A percentile compares a stretch with the other conserved stretches of the same genome.
Evolutionary conservation across 2,113 vertebrate species (phyloP).

Genomic region (Hiodon alosoides): DNA sequence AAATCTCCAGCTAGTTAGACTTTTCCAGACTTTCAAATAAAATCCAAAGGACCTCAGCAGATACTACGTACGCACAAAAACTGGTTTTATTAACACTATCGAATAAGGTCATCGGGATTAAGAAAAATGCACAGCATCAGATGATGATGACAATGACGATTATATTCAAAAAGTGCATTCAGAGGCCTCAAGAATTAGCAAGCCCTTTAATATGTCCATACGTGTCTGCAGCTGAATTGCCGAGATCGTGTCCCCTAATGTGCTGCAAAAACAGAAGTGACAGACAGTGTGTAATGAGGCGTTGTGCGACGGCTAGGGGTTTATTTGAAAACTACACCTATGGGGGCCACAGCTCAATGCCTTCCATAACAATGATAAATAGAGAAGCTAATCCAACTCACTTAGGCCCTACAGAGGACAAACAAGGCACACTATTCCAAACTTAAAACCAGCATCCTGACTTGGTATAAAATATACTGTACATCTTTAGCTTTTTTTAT

Average conservation of each 20-base stretch:
- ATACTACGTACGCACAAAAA: too few relatives aligned
- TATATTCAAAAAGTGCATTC: neutral
- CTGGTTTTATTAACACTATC: too few relatives aligned
- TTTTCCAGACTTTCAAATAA: too few relatives aligned
- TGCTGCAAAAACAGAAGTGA: neutral
- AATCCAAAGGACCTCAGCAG: too few relatives aligned
- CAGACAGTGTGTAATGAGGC: constrained; percentile 12
- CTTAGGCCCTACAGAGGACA: constrained; percentile 8
- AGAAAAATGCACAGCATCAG: neutral
- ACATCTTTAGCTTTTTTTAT: neutral
- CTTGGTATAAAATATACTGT: too few relatives aligned
- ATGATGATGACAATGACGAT: neutral
- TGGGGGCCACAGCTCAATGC: constrained; percentile 11
- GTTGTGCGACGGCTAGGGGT: constrained; percentile 4
- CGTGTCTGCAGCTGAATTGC: neutral
- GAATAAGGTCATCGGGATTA: neutral
- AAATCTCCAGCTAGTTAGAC: too few relatives aligned
- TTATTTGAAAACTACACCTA: constrained; percentile 20
- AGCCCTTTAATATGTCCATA: neutral
- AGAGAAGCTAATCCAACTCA: constrained; percentile 6
- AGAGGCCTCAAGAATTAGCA: neutral
- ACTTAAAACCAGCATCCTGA: too few relatives aligned
- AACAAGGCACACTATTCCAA: neutral
- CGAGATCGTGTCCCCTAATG: neutral
- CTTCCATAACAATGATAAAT: constrained; percentile 14